These are phyloP conservation scores for Platypus cylindrus DNA, from an alignment of 2,888 invertebrate genomes.

Conservation along the genomic window DNA sequence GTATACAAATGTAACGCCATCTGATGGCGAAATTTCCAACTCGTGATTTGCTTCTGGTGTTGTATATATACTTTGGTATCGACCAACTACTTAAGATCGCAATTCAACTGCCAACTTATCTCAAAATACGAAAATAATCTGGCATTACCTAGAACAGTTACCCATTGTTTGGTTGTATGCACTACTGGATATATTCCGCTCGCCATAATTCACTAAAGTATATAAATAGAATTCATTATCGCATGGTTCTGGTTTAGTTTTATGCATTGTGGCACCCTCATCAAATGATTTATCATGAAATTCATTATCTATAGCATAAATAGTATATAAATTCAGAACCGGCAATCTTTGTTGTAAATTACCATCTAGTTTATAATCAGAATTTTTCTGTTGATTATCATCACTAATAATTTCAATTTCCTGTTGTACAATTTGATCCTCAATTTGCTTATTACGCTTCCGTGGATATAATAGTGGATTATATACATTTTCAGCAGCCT, in stretches of 20 bases:
- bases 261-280: constrained; percentile 22
- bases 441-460: no score
- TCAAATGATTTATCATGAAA: constrained; percentile 13
- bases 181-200: constrained; percentile 28
- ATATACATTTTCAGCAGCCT: constrained; percentile 12
- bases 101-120: no score
- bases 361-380: constrained; percentile 13
- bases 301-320: no score
- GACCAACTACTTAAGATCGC: no score
- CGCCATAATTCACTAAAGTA: constrained; percentile 29
- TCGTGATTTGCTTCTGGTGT: no score
- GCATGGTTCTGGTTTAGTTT: constrained; percentile 75
- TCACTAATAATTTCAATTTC: no score
- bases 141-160: constrained; percentile 29
- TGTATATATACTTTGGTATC: no score
- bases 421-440: no score
- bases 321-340: no score
- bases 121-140: no score
- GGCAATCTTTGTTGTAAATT: not conserved
- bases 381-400: constrained; percentile 7
- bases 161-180: constrained; percentile 32
- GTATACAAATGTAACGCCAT: no score
- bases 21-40: no score
- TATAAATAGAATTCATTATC: constrained; percentile 51
- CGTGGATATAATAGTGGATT: constrained; percentile 10